Base-by-base conservation (phyloP, 2,888 invertebrate genomes). In the Argyresthia albistria region DNA sequence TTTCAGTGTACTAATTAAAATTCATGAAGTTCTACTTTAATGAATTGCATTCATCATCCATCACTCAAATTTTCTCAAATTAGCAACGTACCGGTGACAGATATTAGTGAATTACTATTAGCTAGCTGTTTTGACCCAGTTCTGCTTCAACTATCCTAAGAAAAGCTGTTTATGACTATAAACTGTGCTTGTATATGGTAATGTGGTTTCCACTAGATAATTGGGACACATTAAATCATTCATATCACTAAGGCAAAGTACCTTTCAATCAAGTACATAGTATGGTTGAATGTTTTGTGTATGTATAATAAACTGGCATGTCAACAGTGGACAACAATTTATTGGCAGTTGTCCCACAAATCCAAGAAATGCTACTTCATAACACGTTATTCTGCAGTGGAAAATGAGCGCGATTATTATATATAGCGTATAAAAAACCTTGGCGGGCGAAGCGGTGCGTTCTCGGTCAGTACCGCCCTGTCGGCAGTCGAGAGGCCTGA, bases 281-380 rank as follows among this genome's bases (percentile, higher is more conserved):
- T 36, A 9, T 39, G 39, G 8, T 9, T n/a, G n/a, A 25, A 35
- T 47, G 47, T 35, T 47, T 25, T 50, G 16, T 50, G 37, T 50
- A 39, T 16, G 15, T 46, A 46, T 15, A 46, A n/a, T 14, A 16
- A 15, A 46, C n/a, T 15, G 14, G 15, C 15, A 8, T 10, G 35
- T 25, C n/a, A 11, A 11, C 46, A 16, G 11, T 11, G n/a, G 1
- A 25, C 25, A 76, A 67, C 69, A 68, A 73, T 75, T 75, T 73
- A 83, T 86, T 87, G 87, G 87, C 87, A 86, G 77, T 76, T 80
- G 80, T 80, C 87, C 87, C 84, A 81, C 80, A 72, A 64, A 25
- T 25, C 25, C 25, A 25, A 25, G 25, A 70, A 73, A 76, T 77
- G 73, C 70, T 75, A 83, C 80, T 84, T 78, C 83, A 81, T 80